phyloP scores from a whole-genome alignment of 1,140 invertebrate genomes.

The Prorops nasuta region DNA sequence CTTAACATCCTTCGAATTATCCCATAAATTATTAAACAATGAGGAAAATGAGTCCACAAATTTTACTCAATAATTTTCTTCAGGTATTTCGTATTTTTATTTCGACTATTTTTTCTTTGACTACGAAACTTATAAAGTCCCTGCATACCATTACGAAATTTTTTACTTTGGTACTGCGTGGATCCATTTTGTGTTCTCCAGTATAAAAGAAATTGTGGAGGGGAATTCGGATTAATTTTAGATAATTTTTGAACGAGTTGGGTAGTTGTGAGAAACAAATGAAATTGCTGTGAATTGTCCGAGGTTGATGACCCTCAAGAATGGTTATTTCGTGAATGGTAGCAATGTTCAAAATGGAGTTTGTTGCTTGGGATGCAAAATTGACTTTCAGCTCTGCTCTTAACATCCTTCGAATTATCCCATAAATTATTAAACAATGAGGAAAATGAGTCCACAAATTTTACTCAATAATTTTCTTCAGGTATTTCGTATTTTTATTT shows the following conservation, averaged over 20 bases:
- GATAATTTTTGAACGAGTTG: no score
- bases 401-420: constrained; percentile 17
- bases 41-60: no score
- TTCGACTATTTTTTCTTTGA: constrained; percentile 20
- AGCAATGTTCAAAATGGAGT: no score
- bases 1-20: constrained; percentile 17
- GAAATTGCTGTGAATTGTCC: constrained; percentile 33
- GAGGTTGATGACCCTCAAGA: no score
- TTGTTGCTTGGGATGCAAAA: no score
- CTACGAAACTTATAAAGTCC: constrained; percentile 21
- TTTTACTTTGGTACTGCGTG: constrained; percentile 16
- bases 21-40: no score
- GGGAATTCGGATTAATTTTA: no score
- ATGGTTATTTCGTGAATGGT: no score
- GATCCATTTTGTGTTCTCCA: constrained; percentile 23
- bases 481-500: constrained; percentile 28
- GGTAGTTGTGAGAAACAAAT: constrained; percentile 27
- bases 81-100: constrained; percentile 27
- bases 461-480: constrained; percentile 31
- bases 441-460: no score
- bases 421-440: no score
- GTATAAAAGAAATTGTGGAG: no score
- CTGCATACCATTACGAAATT: constrained; percentile 26
- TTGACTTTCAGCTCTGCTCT: constrained; percentile 17
- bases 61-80: constrained; percentile 31